phyloP scores from a whole-genome alignment of 2,888 invertebrate species.

The Schrankia costaestrigalis region DNA sequence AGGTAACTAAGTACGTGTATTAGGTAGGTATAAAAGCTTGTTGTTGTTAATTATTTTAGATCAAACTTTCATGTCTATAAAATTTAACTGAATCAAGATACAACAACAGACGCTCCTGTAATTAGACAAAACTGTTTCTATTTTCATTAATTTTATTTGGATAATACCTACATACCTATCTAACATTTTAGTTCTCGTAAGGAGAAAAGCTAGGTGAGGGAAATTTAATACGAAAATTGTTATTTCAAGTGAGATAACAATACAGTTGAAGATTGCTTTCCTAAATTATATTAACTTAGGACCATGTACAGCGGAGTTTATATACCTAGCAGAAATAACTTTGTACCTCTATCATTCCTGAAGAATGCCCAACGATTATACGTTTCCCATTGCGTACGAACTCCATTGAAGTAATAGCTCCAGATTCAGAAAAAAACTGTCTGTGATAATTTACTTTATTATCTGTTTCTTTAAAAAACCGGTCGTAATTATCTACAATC shows the following conservation, averaged over 20 bases:
- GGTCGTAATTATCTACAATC: constrained; percentile 48
- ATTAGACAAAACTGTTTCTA: no score
- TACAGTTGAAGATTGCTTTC: constrained; percentile 6
- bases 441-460: constrained; percentile 52
- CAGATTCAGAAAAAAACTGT: constrained; percentile 57
- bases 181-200: no score
- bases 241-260: constrained; percentile 12
- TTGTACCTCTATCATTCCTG: constrained; percentile 76
- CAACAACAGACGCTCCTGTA: no score
- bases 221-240: constrained; percentile 7
- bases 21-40: no score
- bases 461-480: constrained; percentile 46
- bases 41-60: no score
- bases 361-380: constrained; percentile 68
- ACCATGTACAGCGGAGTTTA: constrained; percentile 6
- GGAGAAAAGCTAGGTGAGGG: no score
- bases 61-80: no score
- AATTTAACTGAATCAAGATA: no score
- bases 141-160: no score
- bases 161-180: no score
- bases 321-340: no score
- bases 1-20: no score
- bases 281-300: constrained; percentile 10
- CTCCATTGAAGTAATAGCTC: constrained; percentile 56
- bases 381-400: constrained; percentile 65